Evolutionary conservation across 2,113 vertebrate genomes (phyloP).

Genomic region (Melanostigma gelatinosum): DNA sequence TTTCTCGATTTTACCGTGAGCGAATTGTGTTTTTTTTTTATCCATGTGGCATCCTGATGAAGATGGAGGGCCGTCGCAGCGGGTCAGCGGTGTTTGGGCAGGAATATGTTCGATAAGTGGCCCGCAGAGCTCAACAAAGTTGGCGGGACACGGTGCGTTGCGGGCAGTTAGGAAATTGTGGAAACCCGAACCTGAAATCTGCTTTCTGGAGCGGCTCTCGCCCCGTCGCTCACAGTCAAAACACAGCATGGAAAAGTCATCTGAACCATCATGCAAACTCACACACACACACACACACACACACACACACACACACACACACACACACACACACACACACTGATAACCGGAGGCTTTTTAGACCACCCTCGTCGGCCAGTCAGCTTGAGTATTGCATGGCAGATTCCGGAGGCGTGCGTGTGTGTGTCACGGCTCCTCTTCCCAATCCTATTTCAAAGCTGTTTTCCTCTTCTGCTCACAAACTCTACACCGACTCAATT

Average conservation of each 20-base stretch:
- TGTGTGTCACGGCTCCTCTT: slow-evolving; percentile 19
- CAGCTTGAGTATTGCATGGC: slow-evolving; percentile 34
- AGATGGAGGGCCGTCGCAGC: background rate
- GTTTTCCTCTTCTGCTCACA: slow-evolving; percentile 63
- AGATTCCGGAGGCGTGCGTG: slow-evolving; percentile 28
- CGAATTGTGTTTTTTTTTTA: slow-evolving; percentile 10
- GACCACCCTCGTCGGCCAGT: slow-evolving; percentile 68
- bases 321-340: slow-evolving; percentile 31
- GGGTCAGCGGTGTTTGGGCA: slow-evolving; percentile 24
- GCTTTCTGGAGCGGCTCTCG: slow-evolving; percentile 32
- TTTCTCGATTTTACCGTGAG: background rate
- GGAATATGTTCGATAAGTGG: slow-evolving; percentile 47
- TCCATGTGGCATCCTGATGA: slow-evolving; percentile 15
- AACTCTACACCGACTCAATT: slow-evolving; percentile 73
- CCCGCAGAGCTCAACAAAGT: slow-evolving; percentile 34
- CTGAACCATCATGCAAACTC: slow-evolving; percentile 25
- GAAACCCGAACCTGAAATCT: slow-evolving; percentile 68
- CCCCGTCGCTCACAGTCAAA: slow-evolving; percentile 59
- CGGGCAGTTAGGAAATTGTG: slow-evolving; percentile 72
- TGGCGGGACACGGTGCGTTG: slow-evolving; percentile 44
- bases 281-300: slow-evolving; percentile 17
- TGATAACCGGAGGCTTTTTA: slow-evolving; percentile 50
- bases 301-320: slow-evolving; percentile 20
- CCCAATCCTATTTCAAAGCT: slow-evolving; percentile 47
- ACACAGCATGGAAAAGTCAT: slow-evolving; percentile 54